phyloP scores from a whole-genome alignment of 2,113 vertebrate genomes.

The Eira barbara region DNA sequence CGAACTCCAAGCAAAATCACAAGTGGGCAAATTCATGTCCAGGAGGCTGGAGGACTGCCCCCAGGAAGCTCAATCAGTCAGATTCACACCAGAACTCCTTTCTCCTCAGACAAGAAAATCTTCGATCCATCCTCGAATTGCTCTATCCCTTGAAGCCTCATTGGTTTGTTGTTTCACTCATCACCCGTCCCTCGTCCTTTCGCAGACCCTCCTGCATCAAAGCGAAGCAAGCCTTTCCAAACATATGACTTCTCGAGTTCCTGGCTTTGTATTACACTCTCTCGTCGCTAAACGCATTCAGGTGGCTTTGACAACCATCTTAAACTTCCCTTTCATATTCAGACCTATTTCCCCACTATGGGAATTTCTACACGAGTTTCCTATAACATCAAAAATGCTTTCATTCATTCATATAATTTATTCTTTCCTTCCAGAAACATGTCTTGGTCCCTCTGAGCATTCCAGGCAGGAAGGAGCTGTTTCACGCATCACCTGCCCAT shows the following conservation, averaged over 20 bases:
- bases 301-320: neutral
- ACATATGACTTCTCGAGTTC: neutral
- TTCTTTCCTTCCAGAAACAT: neutral
- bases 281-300: neutral
- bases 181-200: neutral
- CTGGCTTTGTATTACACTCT: neutral
- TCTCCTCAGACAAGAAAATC: neutral
- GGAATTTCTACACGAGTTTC: neutral
- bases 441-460: neutral
- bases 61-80: no score
- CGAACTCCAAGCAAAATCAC: neutral
- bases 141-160: neutral
- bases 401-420: neutral
- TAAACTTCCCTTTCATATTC: neutral
- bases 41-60: no score
- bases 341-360: accelerated
- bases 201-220: neutral
- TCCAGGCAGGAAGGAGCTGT: accelerated
- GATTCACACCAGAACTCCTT: neutral
- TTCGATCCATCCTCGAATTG: no score
- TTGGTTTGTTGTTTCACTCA: no score
- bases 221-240: no score
- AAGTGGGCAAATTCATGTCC: neutral
- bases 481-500: no score
- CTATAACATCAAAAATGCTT: neutral